Evolutionary conservation across 2,797 vertebrate species (phyloP), one percentile per base, ranked within the genome.

Genomic region (Hydrophis major): DNA sequence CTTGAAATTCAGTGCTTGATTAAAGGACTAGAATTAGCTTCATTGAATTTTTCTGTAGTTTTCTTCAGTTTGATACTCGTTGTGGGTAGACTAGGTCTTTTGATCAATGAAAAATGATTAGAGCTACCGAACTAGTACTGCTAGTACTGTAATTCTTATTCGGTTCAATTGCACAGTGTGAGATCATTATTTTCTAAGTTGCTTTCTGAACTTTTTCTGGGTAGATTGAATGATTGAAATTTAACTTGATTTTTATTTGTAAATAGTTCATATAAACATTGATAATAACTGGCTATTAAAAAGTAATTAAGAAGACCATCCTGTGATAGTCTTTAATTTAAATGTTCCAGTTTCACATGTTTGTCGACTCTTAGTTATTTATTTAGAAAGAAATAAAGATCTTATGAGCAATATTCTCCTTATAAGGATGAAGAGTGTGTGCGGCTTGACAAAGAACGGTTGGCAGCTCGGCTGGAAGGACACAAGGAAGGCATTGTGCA

Each of bases 401-500:
- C 18, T 93, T 66, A 55, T 90, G 11, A 93, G 56, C 0, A 3
- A 25, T 61, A 1, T n/a, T 92, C 88, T 95, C 97, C 22, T 94
- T 92, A 50, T 32, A 91, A 99, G 99, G 99, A 99, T 99, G 99
- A 99, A 93, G 99, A 99, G 95, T 98, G 99, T 74, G 99, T 99
- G 78, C 99, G 99, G 89, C 98, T 99, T 91, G 99, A 99, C 97
- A 99, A 99, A 95, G 99, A 99, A 97, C 98, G 99, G 27, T 96
- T 99, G 98, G 99, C 99, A 42, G 99, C 99, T 94, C 98, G 99
- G 90, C 98, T 99, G 98, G 99, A 99, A 95, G 99, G 99, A 27
- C 99, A 99, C 94, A 99, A 99, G 95, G 99, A 99, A 96, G 99
- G 99, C 89, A 99, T 99, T 63, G 99, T 99, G 91, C 99, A 99